These are phyloP conservation scores for Phalacrocorax brasilianus DNA, from an alignment of 2,113 vertebrate species.

Conservation along the genomic window DNA sequence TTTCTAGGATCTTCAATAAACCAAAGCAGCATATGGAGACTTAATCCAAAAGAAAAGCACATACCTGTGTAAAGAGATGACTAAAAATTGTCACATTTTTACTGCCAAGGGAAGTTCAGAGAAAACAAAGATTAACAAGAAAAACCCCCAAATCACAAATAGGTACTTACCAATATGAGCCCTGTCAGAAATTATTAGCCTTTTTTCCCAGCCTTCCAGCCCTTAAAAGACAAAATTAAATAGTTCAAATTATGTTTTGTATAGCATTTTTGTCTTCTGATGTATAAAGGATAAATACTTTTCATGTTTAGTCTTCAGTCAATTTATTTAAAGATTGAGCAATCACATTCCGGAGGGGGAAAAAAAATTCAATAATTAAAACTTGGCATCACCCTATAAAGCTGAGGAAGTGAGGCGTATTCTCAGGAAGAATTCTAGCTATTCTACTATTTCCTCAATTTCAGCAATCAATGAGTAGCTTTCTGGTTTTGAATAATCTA, in stretches of 20 bases:
- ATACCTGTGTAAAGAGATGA: not conserved
- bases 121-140: constrained; percentile 21
- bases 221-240: constrained; percentile 74
- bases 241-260: not conserved
- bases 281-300: not conserved
- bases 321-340: not conserved
- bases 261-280: not conserved
- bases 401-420: not conserved
- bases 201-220: constrained; percentile 92
- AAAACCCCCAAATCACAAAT: not conserved
- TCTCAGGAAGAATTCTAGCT: not conserved
- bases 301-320: not conserved
- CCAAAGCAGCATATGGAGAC: not conserved
- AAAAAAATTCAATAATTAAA: not conserved
- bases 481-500: not conserved
- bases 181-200: constrained; percentile 96
- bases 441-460: not conserved
- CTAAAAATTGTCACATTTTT: not conserved
- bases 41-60: not conserved
- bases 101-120: constrained; percentile 5
- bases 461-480: not conserved
- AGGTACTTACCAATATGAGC: constrained; percentile 91
- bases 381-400: not conserved
- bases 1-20: not conserved
- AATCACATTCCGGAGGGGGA: not conserved